phyloP scores from a whole-genome alignment of 2,888 invertebrate genomes.

The Chironomus riparius region DNA sequence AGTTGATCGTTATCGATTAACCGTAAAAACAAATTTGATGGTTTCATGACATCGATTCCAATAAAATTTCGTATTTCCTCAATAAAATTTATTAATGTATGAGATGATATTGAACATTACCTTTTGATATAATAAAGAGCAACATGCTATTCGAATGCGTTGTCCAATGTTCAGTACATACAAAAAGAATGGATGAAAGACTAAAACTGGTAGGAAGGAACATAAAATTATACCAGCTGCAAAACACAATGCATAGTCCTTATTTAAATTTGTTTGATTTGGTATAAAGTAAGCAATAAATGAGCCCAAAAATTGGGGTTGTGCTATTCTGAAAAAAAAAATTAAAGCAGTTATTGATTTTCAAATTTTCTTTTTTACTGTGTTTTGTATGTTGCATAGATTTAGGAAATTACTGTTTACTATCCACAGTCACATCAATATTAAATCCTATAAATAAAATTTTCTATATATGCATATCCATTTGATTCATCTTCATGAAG shows the following conservation, averaged over 20 bases:
- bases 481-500: no score
- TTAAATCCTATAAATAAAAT: no score
- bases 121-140: slow-evolving; percentile 29
- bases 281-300: slow-evolving; percentile 52
- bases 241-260: slow-evolving; percentile 51
- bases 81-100: neutral
- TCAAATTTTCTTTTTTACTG: no score
- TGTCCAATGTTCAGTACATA: slow-evolving; percentile 57
- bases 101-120: slow-evolving; percentile 8
- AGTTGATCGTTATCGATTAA: neutral
- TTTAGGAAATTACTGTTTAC: no score
- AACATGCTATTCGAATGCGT: slow-evolving; percentile 56
- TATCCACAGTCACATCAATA: no score
- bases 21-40: neutral
- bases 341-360: neutral
- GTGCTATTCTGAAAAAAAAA: slow-evolving; percentile 45
- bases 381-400: no score
- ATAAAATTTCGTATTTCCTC: neutral
- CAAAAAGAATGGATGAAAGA: slow-evolving; percentile 54
- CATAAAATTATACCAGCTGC: slow-evolving; percentile 48
- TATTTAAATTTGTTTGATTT: slow-evolving; percentile 40
- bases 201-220: slow-evolving; percentile 28
- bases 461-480: no score
- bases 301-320: slow-evolving; percentile 51
- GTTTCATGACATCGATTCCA: neutral